Evolutionary conservation across 2,888 invertebrate genomes (phyloP), one percentile per base, ranked within the genome.

Genomic region (Zaprionus bogoriensis): DNA sequence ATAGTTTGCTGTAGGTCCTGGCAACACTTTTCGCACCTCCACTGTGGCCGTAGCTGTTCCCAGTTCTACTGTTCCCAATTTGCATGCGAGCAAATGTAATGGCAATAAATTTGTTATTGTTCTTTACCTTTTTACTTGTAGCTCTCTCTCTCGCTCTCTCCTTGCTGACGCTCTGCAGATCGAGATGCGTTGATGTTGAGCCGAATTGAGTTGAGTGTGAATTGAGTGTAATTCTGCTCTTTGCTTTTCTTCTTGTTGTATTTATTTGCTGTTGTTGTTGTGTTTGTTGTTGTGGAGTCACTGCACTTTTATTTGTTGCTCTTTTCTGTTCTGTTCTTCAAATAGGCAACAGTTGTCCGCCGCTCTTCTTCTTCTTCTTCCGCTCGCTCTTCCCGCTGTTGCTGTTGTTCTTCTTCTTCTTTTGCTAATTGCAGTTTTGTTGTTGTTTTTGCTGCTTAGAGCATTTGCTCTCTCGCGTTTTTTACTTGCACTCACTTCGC

Each of bases 271-370:
- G 14, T 19, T 17, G n/a, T 22, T 28, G 30, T 27, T 38, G 23
- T 39, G 19, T 59, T 17, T 60, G 28, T 61, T 23, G 27, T 67
- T 54, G 50, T 53, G 59, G 55, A 74, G 77, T 75, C 74, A 77
- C 68, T 76, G 76, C 80, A 79, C 76, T 76, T 74, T 80, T 69
- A 45, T 70, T 17, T 65, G 53, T 59, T 62, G 50, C 55, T 45
- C 45, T 61, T 52, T 27, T 48, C 50, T 67, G 46, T 52, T 23
- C 17, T 30, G 22, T 52, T 38, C 39, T 39, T 38, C 22, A 46
- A 42, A 53, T 44, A 23, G 51, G 39, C 45, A 59, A 45, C 45
- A 57, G 39, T 60, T 67, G 36, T 44, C 20, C 44, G 27, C 44
- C 44, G 27, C 48, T 67, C 30, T 42, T 58, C n/a, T 58, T 14